Conservation (phyloP, 2,888 invertebrate genomes). For the Labia minor region DNA sequence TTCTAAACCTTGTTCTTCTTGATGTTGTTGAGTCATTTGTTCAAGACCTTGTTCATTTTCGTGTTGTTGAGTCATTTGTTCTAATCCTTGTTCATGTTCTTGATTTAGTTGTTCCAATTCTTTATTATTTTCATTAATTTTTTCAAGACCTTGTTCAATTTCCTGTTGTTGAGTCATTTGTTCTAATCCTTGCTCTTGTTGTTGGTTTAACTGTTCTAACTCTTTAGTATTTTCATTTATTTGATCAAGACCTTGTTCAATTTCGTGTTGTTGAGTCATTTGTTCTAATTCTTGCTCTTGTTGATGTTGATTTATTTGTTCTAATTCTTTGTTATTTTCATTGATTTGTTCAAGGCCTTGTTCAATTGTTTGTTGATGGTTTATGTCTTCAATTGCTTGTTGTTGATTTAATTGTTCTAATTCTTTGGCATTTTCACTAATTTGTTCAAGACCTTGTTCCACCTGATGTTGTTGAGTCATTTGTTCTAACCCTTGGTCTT, state of each 20-base stretch:
- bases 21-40: slow-evolving; percentile 26
- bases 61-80: slow-evolving; percentile 23
- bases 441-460: slow-evolving; percentile 14
- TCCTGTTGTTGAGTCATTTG: slow-evolving; percentile 21
- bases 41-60: slow-evolving; percentile 18
- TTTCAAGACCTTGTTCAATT: slow-evolving; percentile 19
- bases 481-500: slow-evolving; percentile 20
- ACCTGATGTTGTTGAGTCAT: slow-evolving; percentile 25
- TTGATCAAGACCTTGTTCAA: slow-evolving; percentile 18
- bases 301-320: slow-evolving; percentile 5
- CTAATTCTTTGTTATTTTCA: not conserved
- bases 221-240: no score
- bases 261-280: not conserved
- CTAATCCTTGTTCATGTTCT: slow-evolving; percentile 23
- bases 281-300: no score
- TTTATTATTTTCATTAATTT: slow-evolving; percentile 15
- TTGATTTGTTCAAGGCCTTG: slow-evolving; percentile 15
- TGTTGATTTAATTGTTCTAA: slow-evolving; percentile 20
- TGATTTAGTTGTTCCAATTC: slow-evolving; percentile 23
- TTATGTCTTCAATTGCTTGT: slow-evolving; percentile 20
- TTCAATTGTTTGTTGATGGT: slow-evolving; percentile 25
- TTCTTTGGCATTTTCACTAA: slow-evolving; percentile 18
- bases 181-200: slow-evolving; percentile 26
- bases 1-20: slow-evolving; percentile 13
- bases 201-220: slow-evolving; percentile 23